Conservation (phyloP, 2,113 vertebrate species). For the Pluvialis apricaria region DNA sequence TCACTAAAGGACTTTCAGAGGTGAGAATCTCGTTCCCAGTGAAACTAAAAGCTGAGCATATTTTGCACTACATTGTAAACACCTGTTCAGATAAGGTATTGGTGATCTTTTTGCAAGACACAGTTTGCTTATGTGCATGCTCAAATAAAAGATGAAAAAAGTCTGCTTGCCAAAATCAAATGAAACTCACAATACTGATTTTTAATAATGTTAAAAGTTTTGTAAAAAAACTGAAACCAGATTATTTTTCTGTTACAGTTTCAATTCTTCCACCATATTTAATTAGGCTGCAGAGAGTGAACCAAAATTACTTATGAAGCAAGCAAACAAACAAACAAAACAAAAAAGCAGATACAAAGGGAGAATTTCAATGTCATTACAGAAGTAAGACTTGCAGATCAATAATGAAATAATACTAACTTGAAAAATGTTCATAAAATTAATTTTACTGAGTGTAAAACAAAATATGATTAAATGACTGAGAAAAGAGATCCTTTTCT, state of each 20-base stretch:
- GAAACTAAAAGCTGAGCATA: background rate
- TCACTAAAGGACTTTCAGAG: background rate
- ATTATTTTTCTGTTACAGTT: background rate
- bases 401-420: background rate
- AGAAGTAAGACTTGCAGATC: background rate
- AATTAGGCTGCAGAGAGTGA: background rate
- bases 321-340: background rate
- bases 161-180: background rate
- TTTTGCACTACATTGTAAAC: background rate
- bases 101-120: background rate
- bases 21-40: background rate
- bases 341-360: background rate
- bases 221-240: accelerated
- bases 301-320: background rate
- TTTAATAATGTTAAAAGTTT: background rate
- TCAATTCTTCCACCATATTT: background rate
- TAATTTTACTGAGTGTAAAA: background rate
- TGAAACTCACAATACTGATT: background rate
- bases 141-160: background rate
- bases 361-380: background rate
- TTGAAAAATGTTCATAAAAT: background rate
- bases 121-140: background rate
- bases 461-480: background rate
- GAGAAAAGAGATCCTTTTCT: background rate
- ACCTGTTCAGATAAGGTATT: background rate